Base-by-base conservation (phyloP, 2,797 vertebrate species). In the Sebastiscus tertius region DNA sequence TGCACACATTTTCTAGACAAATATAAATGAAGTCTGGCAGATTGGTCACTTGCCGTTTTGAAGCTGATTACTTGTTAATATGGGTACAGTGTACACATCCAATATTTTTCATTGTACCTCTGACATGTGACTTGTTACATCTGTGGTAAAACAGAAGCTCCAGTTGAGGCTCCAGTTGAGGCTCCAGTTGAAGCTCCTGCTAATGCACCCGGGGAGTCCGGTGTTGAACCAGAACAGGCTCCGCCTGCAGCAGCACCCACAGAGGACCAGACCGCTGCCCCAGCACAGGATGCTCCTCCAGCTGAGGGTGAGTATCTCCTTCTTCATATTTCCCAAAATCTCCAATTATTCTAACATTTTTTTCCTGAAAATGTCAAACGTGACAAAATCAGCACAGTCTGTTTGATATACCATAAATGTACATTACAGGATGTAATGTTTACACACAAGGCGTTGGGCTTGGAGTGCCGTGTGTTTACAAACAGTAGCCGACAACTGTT, bases 301-400 rank as follows among this genome's bases (percentile, higher is more conserved):
- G 63, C 75, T 61, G 92, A 92, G 58, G 90, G 93, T 94, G 39
- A 86, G 82, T 77, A 11, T 4, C 4, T n/a, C 9, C n/a, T 55
- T 39, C 36, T 39, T 39, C 36, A 39, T 39, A 39, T 39, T 14
- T 39, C 36, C 36, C 36, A 39, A 39, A 39, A 39, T 39, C 12
- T 39, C 36, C 36, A 39, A 39, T 39, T 39, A 39, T 39, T n/a
- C 18, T 4, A 20, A 49, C 7, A 49, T 8, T 8, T 49, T 20
- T 36, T 42, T 42, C 39, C 39, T 42, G 39, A 42, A 42, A 42
- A 42, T 42, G 29, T 70, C 39, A 66, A 66, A 58, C 29, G 18
- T 34, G 59, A 9, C 14, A 33, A 39, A 33, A 55, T 22, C 36
- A 63, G 42, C 8, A 0, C 42, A 27, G 29, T 29, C 42, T 62